These are phyloP conservation scores for Sitta europaea DNA, from an alignment of 2,113 vertebrate genomes.

Conservation along the genomic window DNA sequence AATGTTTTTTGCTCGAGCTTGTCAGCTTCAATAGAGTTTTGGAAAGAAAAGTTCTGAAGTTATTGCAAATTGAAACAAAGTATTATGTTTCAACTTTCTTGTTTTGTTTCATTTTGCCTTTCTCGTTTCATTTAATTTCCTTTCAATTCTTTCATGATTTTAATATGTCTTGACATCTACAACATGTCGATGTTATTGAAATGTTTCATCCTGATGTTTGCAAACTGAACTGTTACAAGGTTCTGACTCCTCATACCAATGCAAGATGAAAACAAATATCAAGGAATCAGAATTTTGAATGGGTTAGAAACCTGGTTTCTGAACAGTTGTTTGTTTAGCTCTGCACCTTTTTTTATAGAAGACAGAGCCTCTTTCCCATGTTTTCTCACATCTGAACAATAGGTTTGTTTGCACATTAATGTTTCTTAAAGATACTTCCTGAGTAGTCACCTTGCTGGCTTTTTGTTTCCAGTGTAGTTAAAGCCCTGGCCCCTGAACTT, in stretches of 20 bases:
- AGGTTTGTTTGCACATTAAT: background rate
- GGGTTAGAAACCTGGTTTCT: background rate
- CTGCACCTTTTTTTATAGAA: background rate
- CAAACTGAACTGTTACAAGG: conserved; percentile 29
- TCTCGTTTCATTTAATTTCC: conserved; percentile 56
- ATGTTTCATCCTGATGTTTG: conserved; percentile 15
- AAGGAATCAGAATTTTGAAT: background rate
- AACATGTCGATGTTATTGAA: conserved; percentile 41
- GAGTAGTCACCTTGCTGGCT: background rate
- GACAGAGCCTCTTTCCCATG: background rate
- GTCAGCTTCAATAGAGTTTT: conserved; percentile 11
- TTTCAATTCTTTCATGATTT: conserved; percentile 45
- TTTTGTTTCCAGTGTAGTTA: background rate
- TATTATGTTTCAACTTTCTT: conserved; percentile 26
- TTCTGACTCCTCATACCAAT: background rate
- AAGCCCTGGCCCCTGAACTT: background rate
- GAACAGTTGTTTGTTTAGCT: background rate
- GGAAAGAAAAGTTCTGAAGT: conserved; percentile 29
- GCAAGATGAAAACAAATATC: background rate
- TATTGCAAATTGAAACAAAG: conserved; percentile 46
- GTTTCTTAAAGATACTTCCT: background rate
- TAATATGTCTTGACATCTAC: conserved; percentile 49
- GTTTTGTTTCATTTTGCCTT: conserved; percentile 43
- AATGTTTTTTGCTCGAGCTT: background rate
- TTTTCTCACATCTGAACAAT: background rate